A percentile compares a stretch with the other conserved stretches of the same genome.
Conservation (phyloP, 2,797 vertebrate species). For the Sebastes flavidus region DNA sequence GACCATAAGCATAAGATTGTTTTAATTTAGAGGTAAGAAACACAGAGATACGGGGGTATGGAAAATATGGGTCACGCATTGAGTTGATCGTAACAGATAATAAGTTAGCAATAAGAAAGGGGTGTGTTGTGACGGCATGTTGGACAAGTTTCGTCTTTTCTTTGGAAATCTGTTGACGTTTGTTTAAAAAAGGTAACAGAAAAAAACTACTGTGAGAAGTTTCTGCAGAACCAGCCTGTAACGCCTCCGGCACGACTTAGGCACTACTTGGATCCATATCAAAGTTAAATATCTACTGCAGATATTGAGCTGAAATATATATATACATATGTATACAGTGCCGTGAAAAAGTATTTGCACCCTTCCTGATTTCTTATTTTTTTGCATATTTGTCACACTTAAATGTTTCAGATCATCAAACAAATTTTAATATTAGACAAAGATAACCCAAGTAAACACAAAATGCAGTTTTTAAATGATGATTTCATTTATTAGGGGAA, state of each 20-base stretch:
- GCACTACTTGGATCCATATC: not conserved
- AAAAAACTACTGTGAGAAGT: not conserved
- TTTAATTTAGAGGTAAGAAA: not conserved
- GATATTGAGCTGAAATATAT: not conserved
- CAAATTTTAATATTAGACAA: too few species aligned
- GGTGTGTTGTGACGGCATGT: not conserved
- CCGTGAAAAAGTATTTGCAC: too few species aligned
- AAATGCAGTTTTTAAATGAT: too few species aligned
- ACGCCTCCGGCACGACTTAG: too few species aligned
- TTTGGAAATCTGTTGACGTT: not conserved
- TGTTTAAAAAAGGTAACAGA: too few species aligned
- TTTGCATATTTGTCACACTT: too few species aligned
- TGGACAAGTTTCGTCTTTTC: not conserved
- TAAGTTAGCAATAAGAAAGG: not conserved
- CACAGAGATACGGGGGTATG: not conserved
- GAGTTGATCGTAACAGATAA: not conserved
- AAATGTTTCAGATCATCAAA: too few species aligned
- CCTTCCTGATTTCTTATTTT: too few species aligned
- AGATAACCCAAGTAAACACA: too few species aligned
- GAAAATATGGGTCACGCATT: not conserved
- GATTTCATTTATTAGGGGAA: too few species aligned
- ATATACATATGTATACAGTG: too few species aligned
- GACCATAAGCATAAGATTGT: not conserved
- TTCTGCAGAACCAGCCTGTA: not conserved
- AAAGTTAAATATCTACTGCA: not conserved